Base-by-base conservation (phyloP, 2,888 invertebrate genomes). In the Diadromus collaris region DNA sequence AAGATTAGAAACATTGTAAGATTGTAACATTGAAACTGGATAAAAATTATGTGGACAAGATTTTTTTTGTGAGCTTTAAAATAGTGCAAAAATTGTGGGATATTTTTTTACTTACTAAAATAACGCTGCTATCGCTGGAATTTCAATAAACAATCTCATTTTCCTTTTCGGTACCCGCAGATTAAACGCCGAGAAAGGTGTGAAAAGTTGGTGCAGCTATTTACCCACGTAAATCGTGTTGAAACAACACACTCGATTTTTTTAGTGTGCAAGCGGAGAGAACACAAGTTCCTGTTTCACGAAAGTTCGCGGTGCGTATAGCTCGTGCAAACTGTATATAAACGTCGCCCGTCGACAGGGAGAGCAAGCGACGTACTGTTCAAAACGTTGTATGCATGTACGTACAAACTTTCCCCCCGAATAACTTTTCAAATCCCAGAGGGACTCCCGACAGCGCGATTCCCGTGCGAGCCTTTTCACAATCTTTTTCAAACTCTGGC, bases 281-380 rank as follows among this genome's bases (percentile, higher is more conserved):
- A 76, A 69, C 38, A 51, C 64, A 76, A 73, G 58, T 38, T 32
- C 58, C 68, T 38, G 72, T 67, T 67, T 32, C 80, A 84, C 80
- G 83, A 88, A 89, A 87, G 82, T 88, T 86, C 80, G 80, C n/a
- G 27, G 82, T 84, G 85, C 69, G 60, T 69, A 60, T 71, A 72
- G 64, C 83, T 86, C 86, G 85, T 86, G 85, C 86, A 88, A 88
- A 88, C 85, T 86, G 86, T 83, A 79, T 84, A 84, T 85, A 82
- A 81, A 80, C 10, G 56, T 44, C 34, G 80, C 82, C 82, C 86
- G 86, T 85, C 83, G 81, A 82, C 79, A 82, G 80, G 77, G 74
- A 76, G 78, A 64, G 72, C 70, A 81, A 77, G 69, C 70, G 48
- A 76, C 77, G 71, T 76, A 73, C 69, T 75, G 58, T 51, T 71